Percentiles rank a stretch among this genome's conserved stretches.
phyloP scores from a whole-genome alignment of 1,140 invertebrate genomes.

The Drosophila persimilis region DNA sequence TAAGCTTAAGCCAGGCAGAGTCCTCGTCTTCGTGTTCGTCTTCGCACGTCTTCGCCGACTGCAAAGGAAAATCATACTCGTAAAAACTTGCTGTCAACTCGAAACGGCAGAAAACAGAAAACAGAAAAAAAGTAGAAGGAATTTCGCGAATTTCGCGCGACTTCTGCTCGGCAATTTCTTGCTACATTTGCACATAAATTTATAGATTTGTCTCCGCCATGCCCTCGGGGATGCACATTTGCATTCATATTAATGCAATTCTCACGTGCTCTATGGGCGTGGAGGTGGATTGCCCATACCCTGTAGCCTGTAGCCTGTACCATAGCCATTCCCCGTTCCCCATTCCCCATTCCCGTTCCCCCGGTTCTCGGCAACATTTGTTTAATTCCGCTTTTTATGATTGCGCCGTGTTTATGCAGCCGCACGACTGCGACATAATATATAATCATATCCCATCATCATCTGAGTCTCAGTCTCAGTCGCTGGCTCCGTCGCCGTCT shows the following conservation, averaged over 20 bases:
- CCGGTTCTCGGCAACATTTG: constrained; percentile 58
- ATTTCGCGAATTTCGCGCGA: constrained; percentile 37
- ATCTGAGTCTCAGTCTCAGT: constrained; percentile 39
- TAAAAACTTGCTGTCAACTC: constrained; percentile 76
- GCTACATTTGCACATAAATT: constrained; percentile 78
- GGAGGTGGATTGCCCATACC: too few species aligned
- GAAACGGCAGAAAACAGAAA: constrained; percentile 39
- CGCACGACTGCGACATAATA: constrained; percentile 47
- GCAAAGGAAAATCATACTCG: constrained; percentile 38
- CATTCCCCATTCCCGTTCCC: background rate
- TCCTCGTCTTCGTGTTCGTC: constrained; percentile 48
- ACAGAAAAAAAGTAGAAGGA: background rate
- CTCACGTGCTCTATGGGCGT: constrained; percentile 68
- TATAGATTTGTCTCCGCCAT: constrained; percentile 54
- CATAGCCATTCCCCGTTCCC: too few species aligned
- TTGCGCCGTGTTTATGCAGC: constrained; percentile 75
- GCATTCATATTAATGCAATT: constrained; percentile 81
- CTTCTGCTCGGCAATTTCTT: constrained; percentile 65
- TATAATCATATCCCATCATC: constrained; percentile 74
- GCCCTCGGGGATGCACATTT: constrained; percentile 46
- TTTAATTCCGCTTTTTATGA: constrained; percentile 77
- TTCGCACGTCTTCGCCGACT: constrained; percentile 58
- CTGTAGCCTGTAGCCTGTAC: too few species aligned
- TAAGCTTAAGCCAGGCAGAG: constrained; percentile 55
- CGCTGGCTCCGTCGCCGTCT: constrained; percentile 35